Conservation (phyloP, 2,113 vertebrate genomes). For the Chaenocephalus aceratus region DNA sequence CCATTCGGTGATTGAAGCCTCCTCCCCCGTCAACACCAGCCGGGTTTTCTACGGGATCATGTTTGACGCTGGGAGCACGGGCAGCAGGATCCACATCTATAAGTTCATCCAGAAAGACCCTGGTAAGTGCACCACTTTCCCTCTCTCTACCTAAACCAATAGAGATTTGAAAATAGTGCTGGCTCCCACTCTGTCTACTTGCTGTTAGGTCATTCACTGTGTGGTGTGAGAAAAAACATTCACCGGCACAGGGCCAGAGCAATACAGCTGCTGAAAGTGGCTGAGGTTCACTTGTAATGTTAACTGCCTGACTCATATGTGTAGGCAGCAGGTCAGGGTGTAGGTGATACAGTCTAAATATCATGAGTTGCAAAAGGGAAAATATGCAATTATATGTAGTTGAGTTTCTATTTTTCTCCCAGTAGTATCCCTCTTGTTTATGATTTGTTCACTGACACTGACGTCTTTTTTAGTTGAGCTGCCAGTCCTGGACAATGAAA, state of each 20-base stretch:
- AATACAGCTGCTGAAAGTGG: conserved; percentile 58
- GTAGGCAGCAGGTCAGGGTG: conserved; percentile 43
- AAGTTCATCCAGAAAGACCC: conserved; percentile 94
- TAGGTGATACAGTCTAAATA: conserved; percentile 49
- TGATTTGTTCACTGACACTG: conserved; percentile 13
- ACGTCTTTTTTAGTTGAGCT: conserved; percentile 82
- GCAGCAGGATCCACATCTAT: conserved; percentile 97
- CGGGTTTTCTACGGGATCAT: conserved; percentile 93
- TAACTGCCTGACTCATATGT: conserved; percentile 68
- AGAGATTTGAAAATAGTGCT: conserved; percentile 43
- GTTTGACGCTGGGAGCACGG: conserved; percentile 98
- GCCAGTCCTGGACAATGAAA: conserved; percentile 92
- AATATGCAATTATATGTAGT: conserved; percentile 23
- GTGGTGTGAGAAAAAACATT: conserved; percentile 72
- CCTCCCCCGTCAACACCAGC: conserved; percentile 74
- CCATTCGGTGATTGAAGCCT: conserved; percentile 50
- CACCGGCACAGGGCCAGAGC: conserved; percentile 41
- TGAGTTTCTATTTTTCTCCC: conserved; percentile 6
- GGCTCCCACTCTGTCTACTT: conserved; percentile 61
- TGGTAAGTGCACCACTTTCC: conserved; percentile 78
- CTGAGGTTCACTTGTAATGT: conserved; percentile 61
- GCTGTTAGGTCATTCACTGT: conserved; percentile 72
- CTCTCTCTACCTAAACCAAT: conserved; percentile 14
- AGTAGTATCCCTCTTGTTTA: conserved; percentile 13
- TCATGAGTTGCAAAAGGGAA: not conserved